phyloP scores from a whole-genome alignment of 2,888 invertebrate species.

The Noctuana brunneofusca region DNA sequence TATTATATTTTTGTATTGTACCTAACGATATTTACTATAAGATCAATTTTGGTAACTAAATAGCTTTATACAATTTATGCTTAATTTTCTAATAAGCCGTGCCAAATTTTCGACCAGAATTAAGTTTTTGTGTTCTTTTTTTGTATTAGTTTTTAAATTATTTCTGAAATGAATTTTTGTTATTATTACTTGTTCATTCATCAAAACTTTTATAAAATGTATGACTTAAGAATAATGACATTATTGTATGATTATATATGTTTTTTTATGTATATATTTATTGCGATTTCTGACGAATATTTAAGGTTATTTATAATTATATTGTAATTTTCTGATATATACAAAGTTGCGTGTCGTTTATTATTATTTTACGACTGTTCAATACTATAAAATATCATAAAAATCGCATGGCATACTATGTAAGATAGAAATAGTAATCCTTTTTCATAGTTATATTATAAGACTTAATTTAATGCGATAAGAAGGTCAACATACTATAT shows the following conservation, averaged over 20 bases:
- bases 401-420: background rate
- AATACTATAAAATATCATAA: background rate
- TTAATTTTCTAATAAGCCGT: conserved; percentile 63
- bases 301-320: background rate
- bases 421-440: conserved; percentile 9
- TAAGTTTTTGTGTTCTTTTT: background rate
- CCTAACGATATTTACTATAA: background rate
- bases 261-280: too few species aligned
- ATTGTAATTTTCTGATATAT: background rate
- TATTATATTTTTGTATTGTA: background rate
- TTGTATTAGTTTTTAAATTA: background rate
- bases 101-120: conserved; percentile 55
- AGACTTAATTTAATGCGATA: conserved; percentile 13
- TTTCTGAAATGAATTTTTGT: too few species aligned
- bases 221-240: background rate
- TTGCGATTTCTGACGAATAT: too few species aligned
- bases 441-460: conserved; percentile 1
- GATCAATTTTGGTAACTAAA: conserved; percentile 37
- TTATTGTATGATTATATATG: background rate
- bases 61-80: conserved; percentile 48
- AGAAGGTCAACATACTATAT: conserved; percentile 18
- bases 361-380: background rate
- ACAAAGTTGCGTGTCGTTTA: background rate
- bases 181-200: background rate
- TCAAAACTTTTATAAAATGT: background rate